Percentiles rank a stretch among this genome's conserved stretches.
These are phyloP conservation scores for Junco hyemalis DNA, from an alignment of 2,113 vertebrate species.

Conservation along the genomic window DNA sequence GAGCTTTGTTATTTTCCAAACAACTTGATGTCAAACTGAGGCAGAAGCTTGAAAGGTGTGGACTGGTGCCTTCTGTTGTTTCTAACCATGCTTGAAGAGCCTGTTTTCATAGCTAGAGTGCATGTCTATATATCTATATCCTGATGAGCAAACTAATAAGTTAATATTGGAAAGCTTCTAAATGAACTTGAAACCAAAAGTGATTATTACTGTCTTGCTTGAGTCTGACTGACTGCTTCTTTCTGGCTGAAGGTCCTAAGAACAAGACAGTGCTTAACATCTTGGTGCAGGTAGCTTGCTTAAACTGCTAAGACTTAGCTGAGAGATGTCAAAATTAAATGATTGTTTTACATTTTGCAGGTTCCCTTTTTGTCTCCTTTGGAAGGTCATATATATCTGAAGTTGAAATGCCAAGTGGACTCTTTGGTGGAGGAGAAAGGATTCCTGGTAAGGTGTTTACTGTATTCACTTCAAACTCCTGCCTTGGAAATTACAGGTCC, in stretches of 20 bases:
- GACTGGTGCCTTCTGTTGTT: background rate
- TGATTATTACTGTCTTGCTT: background rate
- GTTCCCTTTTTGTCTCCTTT: conserved; percentile 91
- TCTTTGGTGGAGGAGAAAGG: conserved; percentile 88
- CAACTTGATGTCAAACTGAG: background rate
- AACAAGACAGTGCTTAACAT: background rate
- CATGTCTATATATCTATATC: background rate
- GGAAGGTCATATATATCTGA: conserved; percentile 92
- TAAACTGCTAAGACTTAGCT: background rate
- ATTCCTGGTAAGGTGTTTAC: conserved; percentile 86
- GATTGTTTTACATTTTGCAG: conserved; percentile 64
- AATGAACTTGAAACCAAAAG: background rate
- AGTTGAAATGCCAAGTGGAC: conserved; percentile 91
- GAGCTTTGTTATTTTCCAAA: background rate
- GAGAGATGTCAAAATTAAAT: background rate
- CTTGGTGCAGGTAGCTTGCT: background rate
- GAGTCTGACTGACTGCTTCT: background rate
- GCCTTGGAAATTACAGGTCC: background rate
- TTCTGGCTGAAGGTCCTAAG: background rate
- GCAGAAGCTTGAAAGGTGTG: background rate
- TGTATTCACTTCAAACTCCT: background rate
- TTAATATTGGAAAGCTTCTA: background rate
- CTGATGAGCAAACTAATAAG: background rate
- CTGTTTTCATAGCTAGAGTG: background rate
- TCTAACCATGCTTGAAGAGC: background rate